Evolutionary conservation across 2,113 vertebrate species (phyloP), one percentile per base, ranked within the genome.

Genomic region (Hystrix cristata): DNA sequence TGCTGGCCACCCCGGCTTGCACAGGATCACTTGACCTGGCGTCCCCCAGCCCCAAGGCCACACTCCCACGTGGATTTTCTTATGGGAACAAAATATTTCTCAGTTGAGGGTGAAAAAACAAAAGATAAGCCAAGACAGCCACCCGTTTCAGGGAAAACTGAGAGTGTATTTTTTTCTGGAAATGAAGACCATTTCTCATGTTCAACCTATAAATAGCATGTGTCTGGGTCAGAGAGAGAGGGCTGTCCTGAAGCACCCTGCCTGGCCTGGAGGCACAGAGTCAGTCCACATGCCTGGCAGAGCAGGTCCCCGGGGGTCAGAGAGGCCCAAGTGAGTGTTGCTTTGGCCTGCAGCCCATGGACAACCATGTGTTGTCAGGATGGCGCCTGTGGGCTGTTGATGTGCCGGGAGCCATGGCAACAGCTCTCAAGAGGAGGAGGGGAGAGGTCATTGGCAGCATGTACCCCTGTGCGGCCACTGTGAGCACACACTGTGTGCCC

Each of bases 41-140:
- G 3, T 31, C 8, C 23, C 79, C 25, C 6, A 4, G 59, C 62
- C 34, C 15, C 2, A 1, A 57, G 38, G 60, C 34, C 43, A 38
- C 4, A 27, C 34, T 91, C 34, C 60, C 43, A 67, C 8, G 1
- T 23, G 31, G 46, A 46, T 76, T 69, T 90, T 86, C 71, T 96
- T 91, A 90, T 16, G 34, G 11, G 67, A 97, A 15, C 31, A 46
- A 86, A 91, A 59, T 86, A 95, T 43, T 78, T 86, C 72, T 51
- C 18, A 65, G 51, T 71, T 64, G 72, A 85, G 10, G 86, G 16
- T 79, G 16, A 13, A 85, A 57, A 76, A 72, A 67, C 18, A 80
- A 64, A 87, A 91, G 82, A 59, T 85, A 78, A 96, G 60, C 90
- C 87, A 55, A 86, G 38, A 57, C 29, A 55, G 29, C 46, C 0